Evolutionary conservation across 2,113 vertebrate species (phyloP), one percentile per base, ranked within the genome.

Genomic region (Gasterosteus aculeatus): DNA sequence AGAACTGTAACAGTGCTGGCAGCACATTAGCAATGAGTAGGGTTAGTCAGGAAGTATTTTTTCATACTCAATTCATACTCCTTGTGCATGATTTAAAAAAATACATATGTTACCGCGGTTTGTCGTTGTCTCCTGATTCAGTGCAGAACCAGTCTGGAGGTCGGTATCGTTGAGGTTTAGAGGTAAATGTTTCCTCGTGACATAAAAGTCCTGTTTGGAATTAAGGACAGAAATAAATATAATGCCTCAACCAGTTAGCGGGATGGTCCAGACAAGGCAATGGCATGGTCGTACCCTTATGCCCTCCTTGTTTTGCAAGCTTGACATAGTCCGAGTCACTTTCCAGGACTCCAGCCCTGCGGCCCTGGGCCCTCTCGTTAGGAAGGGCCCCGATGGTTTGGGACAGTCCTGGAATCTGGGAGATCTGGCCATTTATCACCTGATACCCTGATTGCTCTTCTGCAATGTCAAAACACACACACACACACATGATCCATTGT

Each of bases 301-400:
- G 90, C 1, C 93, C 93, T 69, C 93, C 93, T 92, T 92, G 92
- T 80, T 94, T 94, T 58, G 93, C 92, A 47, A 94, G 88, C 53
- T 93, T 94, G 59, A 92, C 58, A 61, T 93, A 94, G 10, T 90
- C 93, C 15, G 93, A 93, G 61, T 94, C 93, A 5, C 80, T 81
- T 1, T 92, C 89, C 8, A 85, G 67, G 60, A 94, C 74, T 10
- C 82, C 83, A 0, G 39, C 68, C 38, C 93, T 91, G 4, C 90
- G 83, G 1, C 93, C 92, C 18, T 75, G 47, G 62, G 15, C 61
- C 82, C 6, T 91, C 62, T 89, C 88, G n/a, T 88, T 78, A 8
- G 66, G 58, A 12, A 56, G 33, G 4, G 16, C 1, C 18, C 19
- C 57, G 60, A 83, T 66, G 64, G 7, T 18, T 18, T 84, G 75